Evolutionary conservation across 2,888 invertebrate genomes (phyloP).

Genomic region (Drosophila buzzatii): DNA sequence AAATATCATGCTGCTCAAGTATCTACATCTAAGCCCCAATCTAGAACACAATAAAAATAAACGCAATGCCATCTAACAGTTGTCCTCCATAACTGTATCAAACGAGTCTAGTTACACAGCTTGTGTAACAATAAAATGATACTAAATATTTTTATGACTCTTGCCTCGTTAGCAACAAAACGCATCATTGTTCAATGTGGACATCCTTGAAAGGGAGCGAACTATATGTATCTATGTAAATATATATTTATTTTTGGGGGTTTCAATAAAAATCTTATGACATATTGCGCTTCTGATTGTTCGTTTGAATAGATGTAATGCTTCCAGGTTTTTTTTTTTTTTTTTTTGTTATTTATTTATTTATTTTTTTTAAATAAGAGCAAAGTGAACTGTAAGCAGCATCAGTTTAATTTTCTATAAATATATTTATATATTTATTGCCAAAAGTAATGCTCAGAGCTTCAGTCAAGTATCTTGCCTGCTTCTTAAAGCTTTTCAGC

Average conservation of each 20-base stretch:
- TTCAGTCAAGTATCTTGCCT: not conserved
- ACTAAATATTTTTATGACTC: conserved; percentile 21
- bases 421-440: not conserved
- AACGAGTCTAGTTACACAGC: conserved; percentile 1
- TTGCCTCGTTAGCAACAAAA: conserved; percentile 20
- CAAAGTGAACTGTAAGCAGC: not conserved
- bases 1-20: not conserved
- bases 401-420: not conserved
- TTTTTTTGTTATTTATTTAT: not conserved
- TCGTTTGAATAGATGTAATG: not conserved
- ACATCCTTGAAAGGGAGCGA: not conserved
- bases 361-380: too few relatives aligned
- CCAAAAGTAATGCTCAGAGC: too few relatives aligned
- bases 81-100: not conserved
- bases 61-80: not conserved
- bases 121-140: conserved; percentile 17
- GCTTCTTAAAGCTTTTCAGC: conserved; percentile 2
- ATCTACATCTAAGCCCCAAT: not conserved
- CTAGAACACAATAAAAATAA: conserved; percentile 2
- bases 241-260: not conserved
- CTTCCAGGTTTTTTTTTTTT: not conserved
- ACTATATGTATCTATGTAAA: not conserved
- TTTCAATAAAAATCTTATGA: conserved; percentile 7
- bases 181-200: not conserved
- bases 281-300: not conserved